Base-by-base conservation (phyloP, 2,888 invertebrate species). In the Catocala fraxini region DNA sequence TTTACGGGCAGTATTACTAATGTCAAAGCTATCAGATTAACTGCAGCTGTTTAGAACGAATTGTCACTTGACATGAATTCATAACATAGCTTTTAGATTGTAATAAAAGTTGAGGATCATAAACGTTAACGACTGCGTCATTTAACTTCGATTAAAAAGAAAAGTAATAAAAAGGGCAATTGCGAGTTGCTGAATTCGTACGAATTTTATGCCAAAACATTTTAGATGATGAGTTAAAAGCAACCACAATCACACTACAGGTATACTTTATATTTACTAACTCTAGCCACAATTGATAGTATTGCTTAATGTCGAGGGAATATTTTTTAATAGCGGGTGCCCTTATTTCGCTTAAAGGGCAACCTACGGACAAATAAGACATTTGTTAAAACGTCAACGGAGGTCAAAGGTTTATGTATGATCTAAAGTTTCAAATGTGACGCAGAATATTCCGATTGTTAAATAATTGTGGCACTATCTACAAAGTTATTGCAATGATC, bases 111-210 rank as follows among this genome's bases (percentile, higher is more conserved):
- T 59, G 59, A 65, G 64, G 59, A 66, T 65, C 72, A 72, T 76
- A 76, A 77, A 76, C 70, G 56, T 72, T 72, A 77, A 77, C 75
- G 77, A 77, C 72, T 60, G 70, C 63, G 70, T 74, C 77, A 76
- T 74, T 76, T 72, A 76, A 77, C 75, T 76, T 74, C 77, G 72
- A 77, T 76, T 76, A 77, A 76, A 76, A 76, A 76, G 77, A 72
- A 76, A 76, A 76, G 70, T 68, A 58, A 74, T 76, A 74, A 72
- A 77, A 73, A 65, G 59, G 65, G 15, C 65, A 67, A 68, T 69
- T 72, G 62, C 65, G 65, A 71, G 75, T 67, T 61, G 63, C 59
- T 73, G 68, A 64, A 73, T 68, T 71, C 53, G 62, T 68, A 67
- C 56, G 59, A 63, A 68, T 61, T 73, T 73, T 61, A 62, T 65